Percentiles rank a stretch among this genome's conserved stretches.
phyloP scores from a whole-genome alignment of 1,140 invertebrate species.

The Lamellibrachia luymesi region DNA sequence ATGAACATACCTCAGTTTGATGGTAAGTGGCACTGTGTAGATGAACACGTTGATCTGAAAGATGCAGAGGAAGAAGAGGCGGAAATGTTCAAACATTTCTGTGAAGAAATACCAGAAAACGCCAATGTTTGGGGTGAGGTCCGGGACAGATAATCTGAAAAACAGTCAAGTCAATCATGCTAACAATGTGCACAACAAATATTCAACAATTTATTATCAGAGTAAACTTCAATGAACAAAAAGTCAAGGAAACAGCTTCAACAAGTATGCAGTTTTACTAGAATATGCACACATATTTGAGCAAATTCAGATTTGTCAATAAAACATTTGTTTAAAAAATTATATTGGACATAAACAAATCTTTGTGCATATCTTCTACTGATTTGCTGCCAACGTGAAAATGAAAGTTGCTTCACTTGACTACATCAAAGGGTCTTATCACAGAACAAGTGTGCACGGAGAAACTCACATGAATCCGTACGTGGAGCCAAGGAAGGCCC shows the following conservation, averaged over 20 bases:
- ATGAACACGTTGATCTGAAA: conserved; percentile 96
- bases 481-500: conserved; percentile 74
- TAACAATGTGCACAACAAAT: background rate
- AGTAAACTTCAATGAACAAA: background rate
- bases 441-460: background rate
- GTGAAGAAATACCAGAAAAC: conserved; percentile 99
- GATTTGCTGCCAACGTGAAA: background rate
- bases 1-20: conserved; percentile 69
- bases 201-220: conserved; percentile 7
- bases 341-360: background rate
- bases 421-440: background rate
- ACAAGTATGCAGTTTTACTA: background rate
- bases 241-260: background rate
- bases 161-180: background rate
- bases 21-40: conserved; percentile 84
- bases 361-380: background rate
- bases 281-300: background rate
- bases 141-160: conserved; percentile 70
- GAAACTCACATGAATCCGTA: conserved; percentile 79
- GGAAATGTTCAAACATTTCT: conserved; percentile 99
- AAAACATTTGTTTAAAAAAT: background rate
- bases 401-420: background rate
- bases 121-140: conserved; percentile 94
- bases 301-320: background rate
- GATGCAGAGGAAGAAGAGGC: conserved; percentile 88